Evolutionary conservation across 2,888 invertebrate species (phyloP).

Genomic region (Temnothorax rugatulus): DNA sequence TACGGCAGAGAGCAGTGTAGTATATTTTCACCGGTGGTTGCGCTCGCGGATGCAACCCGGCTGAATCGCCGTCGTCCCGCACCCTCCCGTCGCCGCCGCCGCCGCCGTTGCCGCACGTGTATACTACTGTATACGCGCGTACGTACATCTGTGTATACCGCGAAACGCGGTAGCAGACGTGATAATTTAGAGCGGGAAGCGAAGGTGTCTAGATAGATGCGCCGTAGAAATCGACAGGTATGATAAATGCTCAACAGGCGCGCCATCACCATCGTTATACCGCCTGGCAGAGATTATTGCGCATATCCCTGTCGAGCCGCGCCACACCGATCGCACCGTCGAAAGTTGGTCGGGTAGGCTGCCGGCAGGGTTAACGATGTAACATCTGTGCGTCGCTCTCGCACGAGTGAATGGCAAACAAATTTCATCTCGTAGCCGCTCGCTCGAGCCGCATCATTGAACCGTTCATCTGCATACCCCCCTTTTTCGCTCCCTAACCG

Average conservation of each 20-base stretch:
- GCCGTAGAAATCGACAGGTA: conserved; percentile 81
- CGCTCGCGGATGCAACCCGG: conserved; percentile 50
- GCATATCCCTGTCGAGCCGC: conserved; percentile 78
- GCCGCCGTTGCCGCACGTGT: too few relatives aligned
- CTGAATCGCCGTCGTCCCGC: conserved; percentile 45
- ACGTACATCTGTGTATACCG: conserved; percentile 37
- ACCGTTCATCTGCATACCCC: background rate
- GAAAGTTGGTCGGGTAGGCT: conserved; percentile 39
- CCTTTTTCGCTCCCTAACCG: background rate
- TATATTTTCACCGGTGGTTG: conserved; percentile 77
- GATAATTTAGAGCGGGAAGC: conserved; percentile 81
- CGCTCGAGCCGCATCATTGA: background rate
- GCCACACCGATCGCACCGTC: conserved; percentile 56
- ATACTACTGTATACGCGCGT: conserved; percentile 16
- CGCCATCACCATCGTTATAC: conserved; percentile 73
- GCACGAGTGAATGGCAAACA: conserved; percentile 27
- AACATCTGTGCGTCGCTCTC: conserved; percentile 41
- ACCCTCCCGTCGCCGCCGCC: background rate
- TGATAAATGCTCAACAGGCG: conserved; percentile 82
- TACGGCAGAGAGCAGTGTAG: conserved; percentile 67
- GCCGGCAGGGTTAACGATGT: conserved; percentile 48
- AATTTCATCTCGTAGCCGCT: conserved; percentile 19
- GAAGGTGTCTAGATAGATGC: conserved; percentile 82
- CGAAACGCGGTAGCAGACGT: conserved; percentile 72
- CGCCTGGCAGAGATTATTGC: conserved; percentile 79